A percentile compares a stretch with the other conserved stretches of the same genome.
Evolutionary conservation across 2,797 vertebrate genomes (phyloP).

Genomic region (Streptopelia turtur): DNA sequence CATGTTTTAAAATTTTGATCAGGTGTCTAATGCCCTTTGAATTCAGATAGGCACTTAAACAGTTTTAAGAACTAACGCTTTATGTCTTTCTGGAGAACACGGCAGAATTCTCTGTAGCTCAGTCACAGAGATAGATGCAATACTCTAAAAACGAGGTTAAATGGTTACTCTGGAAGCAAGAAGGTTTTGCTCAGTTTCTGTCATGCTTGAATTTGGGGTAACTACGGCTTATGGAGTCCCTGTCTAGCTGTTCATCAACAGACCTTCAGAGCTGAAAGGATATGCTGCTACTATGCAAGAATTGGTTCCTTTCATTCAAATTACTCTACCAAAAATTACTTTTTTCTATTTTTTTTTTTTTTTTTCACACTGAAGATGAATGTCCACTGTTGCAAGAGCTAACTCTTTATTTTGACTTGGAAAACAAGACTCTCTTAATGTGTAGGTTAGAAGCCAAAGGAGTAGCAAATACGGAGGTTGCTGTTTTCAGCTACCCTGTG

Average conservation of each 20-base stretch:
- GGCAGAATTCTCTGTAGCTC: not conserved
- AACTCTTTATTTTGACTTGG: not conserved
- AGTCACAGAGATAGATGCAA: not conserved
- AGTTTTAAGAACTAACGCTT: not conserved
- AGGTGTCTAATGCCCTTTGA: not conserved
- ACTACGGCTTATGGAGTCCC: not conserved
- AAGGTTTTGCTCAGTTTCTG: not conserved
- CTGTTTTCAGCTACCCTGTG: not conserved
- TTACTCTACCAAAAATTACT: not conserved
- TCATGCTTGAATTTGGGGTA: not conserved
- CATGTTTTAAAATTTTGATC: not conserved
- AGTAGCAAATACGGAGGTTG: not conserved
- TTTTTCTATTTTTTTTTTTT: not conserved
- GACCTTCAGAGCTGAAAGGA: not conserved
- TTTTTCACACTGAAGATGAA: not conserved
- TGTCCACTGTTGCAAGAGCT: not conserved
- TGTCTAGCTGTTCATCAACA: not conserved
- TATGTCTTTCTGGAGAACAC: not conserved
- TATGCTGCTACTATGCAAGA: not conserved
- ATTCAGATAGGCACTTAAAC: not conserved
- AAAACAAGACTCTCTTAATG: not conserved
- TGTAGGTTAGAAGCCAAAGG: not conserved
- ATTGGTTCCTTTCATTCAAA: not conserved
- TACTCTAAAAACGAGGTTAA: not conserved
- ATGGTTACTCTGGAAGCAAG: not conserved